Evolutionary conservation across 2,113 vertebrate genomes (phyloP), one percentile per base, ranked within the genome.

Genomic region (Dolichotis patagonum): DNA sequence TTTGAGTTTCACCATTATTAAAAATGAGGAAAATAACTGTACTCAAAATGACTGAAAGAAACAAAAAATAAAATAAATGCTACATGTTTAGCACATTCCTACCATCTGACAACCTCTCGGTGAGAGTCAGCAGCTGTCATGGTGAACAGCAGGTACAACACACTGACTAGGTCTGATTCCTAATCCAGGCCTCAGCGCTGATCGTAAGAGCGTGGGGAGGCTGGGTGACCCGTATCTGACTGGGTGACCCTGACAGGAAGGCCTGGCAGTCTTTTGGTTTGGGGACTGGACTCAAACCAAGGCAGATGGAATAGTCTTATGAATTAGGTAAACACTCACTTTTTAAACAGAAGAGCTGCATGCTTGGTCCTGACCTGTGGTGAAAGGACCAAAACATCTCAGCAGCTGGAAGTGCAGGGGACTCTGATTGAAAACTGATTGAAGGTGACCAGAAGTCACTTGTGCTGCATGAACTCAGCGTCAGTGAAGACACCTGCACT

Each of bases 1-100:
- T 63, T 16, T 58, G 30, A 89, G 71, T 62, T 96, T 94, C 11
- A 41, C 32, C 43, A 16, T 78, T 84, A 77, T n/a, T 87, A n/a
- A 95, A 95, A 95, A 90, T 7, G 20, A 14, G 12, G 22, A 14
- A 52, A 63, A 14, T n/a, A 46, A 3, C 26, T 38, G 28, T 77
- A 22, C 17, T 80, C n/a, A 38, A 38, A 35, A 13, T 28, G 67
- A 78, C 14, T 32, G 0, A 54, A 41, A 92, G 38, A 54, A 85
- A 38, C 32, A 82, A 73, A 81, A 81, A 30, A 38, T 35, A 26
- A 35, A 30, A 5, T 30, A 12, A 13, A 4, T 1, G 9, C 78
- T 49, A 62, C 22, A 17, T 28, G 1, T 38, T 85, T 58, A 86
- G 43, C 38, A 56, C 13, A 3, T 71, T 43, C 65, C 58, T 30